A percentile compares a stretch with the other conserved stretches of the same genome.
phyloP scores from a whole-genome alignment of 1,140 invertebrate species.

The Bombyx mori region DNA sequence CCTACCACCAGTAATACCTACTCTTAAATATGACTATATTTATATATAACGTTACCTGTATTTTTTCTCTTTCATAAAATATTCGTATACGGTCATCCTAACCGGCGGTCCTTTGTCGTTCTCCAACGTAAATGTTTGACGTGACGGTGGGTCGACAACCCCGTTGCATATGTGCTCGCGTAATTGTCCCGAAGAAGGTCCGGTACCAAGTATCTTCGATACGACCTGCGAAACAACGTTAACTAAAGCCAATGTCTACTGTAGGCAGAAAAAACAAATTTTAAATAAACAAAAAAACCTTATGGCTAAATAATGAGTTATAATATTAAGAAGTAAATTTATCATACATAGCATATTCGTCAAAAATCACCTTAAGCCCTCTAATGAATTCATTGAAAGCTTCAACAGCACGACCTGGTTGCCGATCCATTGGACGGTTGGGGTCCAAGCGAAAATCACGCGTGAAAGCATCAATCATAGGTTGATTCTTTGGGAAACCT shows the following conservation, averaged over 20 bases:
- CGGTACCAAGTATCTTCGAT: constrained; percentile 21
- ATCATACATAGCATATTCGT: no score
- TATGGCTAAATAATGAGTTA: no score
- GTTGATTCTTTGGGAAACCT: constrained; percentile 73
- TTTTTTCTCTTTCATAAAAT: constrained; percentile 1
- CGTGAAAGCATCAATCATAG: constrained; percentile 52
- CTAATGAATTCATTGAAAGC: constrained; percentile 33
- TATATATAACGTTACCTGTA: neutral
- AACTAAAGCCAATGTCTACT: no score
- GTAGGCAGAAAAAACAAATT: no score
- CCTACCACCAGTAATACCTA: no score
- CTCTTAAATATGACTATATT: neutral
- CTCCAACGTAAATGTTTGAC: constrained; percentile 20
- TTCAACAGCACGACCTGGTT: constrained; percentile 20
- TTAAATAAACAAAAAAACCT: no score
- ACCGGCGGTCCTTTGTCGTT: neutral
- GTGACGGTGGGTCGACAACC: constrained; percentile 22
- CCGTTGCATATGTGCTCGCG: constrained; percentile 48
- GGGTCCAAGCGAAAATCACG: constrained; percentile 37
- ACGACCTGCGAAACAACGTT: constrained; percentile 25
- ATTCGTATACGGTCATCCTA: neutral
- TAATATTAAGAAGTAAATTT: no score
- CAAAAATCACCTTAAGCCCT: constrained; percentile 31
- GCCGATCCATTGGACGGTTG: constrained; percentile 21
- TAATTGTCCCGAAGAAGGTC: constrained; percentile 7